Evolutionary conservation across 2,113 vertebrate genomes (phyloP), one percentile per base, ranked within the genome.

Genomic region (Caracal caracal): DNA sequence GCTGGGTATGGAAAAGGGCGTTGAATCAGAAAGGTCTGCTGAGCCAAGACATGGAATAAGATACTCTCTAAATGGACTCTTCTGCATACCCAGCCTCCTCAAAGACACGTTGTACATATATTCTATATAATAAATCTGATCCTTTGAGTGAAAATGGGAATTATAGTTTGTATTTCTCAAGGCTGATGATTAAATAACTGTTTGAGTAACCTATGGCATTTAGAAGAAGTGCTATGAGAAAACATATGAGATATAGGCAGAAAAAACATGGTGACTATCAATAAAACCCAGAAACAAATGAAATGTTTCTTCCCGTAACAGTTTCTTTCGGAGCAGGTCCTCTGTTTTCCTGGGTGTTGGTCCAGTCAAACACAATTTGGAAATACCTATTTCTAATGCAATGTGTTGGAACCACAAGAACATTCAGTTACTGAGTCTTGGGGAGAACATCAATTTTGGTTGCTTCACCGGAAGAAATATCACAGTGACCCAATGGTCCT

Each of bases 301-400:
- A 80, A 92, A 68, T 70, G 35, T 63, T 87, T 93, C n/a, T 80
- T 24, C 7, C 3, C 15, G 47, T 93, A 82, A 56, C 24, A 59
- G 4, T 91, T 83, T 91, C 26, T 73, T 71, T 79, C 37, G 35
- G 63, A 78, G 10, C 0, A 84, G 28, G 5, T 33, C 68, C n/a
- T 88, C 53, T 91, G 51, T 84, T 91, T 91, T 95, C 1, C 17
- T 28, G 43, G 76, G 0, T 71, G 61, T 56, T 88, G 10, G 20
- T 83, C 7, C 8, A 93, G 26, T 88, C 53, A 91, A 88, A 80
- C 15, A 73, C 22, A 96, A 88, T 95, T 82, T 82, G 40, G 20
- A 93, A 86, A 94, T 53, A 3, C 12, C 19, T 71, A 3, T 63
- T 68, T 78, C 59, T 86, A 66, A 49, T 1, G 8, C 87, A 93